phyloP scores from a whole-genome alignment of 2,888 invertebrate genomes.

The Bembecia ichneumoniformis region DNA sequence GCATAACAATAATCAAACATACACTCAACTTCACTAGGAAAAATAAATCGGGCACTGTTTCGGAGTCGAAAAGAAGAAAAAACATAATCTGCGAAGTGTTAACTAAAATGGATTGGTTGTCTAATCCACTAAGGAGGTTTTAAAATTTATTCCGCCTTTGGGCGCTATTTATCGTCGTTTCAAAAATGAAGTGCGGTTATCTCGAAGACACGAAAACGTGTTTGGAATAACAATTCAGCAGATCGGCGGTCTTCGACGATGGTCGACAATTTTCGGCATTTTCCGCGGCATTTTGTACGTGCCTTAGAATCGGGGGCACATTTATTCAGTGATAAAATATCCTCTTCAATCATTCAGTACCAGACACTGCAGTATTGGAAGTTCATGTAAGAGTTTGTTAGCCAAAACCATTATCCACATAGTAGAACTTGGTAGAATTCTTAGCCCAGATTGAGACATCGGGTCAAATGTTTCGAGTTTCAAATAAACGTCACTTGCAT shows the following conservation, averaged over 20 bases:
- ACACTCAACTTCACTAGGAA: neutral
- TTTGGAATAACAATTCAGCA: constrained; percentile 46
- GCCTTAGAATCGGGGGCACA: neutral
- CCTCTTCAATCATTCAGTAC: neutral
- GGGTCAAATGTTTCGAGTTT: too few species aligned
- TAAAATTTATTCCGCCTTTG: constrained; percentile 63
- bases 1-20: neutral
- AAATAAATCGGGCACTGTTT: neutral
- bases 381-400: too few species aligned
- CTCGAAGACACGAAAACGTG: constrained; percentile 59
- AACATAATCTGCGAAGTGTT: neutral
- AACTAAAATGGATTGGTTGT: constrained; percentile 20
- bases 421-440: too few species aligned
- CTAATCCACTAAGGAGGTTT: constrained; percentile 45
- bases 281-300: constrained; percentile 2
- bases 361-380: too few species aligned
- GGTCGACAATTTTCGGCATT: constrained; percentile 1
- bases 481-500: too few species aligned
- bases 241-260: constrained; percentile 2
- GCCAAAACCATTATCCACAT: too few species aligned
- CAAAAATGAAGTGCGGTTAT: constrained; percentile 70
- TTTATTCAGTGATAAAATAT: neutral
- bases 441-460: too few species aligned
- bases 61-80: neutral
- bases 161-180: constrained; percentile 65